Evolutionary conservation across 2,113 vertebrate species (phyloP).

Genomic region (Axis porcinus): DNA sequence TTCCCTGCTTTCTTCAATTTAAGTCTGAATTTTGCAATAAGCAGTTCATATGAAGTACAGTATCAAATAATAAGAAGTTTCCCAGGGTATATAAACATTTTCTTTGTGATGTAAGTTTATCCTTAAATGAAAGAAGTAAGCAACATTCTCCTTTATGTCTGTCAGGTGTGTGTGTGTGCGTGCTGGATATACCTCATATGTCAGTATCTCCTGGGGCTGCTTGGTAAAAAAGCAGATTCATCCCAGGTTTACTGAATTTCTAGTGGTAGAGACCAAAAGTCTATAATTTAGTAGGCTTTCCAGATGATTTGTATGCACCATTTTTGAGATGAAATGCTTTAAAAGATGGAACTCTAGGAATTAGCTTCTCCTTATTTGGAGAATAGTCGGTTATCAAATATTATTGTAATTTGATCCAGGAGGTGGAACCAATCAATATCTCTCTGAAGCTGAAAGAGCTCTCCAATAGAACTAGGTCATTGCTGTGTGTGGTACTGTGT

Average conservation of each 20-base stretch:
- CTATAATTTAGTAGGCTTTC: neutral
- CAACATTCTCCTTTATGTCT: neutral
- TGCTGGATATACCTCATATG: neutral
- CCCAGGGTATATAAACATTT: neutral
- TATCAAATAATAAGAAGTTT: neutral
- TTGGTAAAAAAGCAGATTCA: neutral
- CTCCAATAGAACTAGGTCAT: neutral
- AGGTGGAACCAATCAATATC: neutral
- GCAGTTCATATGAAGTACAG: neutral
- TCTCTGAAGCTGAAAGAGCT: neutral
- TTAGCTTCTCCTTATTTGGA: neutral
- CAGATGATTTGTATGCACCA: neutral
- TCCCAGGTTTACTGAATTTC: neutral
- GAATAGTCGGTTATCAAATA: neutral
- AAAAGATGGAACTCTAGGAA: neutral
- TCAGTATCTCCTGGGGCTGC: neutral
- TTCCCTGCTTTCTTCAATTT: neutral
- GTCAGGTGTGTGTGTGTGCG: rapidly evolving
- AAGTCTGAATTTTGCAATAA: neutral
- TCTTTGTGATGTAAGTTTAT: neutral
- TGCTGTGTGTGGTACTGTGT: neutral
- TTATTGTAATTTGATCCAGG: neutral
- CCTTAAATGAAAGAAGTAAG: neutral
- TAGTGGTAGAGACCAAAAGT: neutral
- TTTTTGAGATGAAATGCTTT: neutral